These are phyloP conservation scores for Ursus arctos DNA, from an alignment of 2,113 vertebrate genomes.

Conservation along the genomic window DNA sequence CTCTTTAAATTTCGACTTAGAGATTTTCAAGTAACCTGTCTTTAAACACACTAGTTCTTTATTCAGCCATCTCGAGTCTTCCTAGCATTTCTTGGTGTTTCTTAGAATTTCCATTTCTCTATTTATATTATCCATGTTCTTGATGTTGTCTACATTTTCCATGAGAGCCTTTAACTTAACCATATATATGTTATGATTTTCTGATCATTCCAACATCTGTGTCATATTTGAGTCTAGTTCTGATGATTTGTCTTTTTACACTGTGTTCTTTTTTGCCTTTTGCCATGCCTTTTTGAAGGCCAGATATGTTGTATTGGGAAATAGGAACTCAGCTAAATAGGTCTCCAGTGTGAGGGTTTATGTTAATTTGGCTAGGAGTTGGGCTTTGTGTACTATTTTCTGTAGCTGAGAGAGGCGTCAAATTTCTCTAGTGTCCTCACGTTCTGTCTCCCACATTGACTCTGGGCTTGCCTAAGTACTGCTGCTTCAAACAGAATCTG, in stretches of 20 bases:
- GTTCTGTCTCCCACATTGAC: not conserved
- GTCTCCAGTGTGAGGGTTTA: not conserved
- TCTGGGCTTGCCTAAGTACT: not conserved
- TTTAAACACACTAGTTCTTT: not conserved
- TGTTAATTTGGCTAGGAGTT: not conserved
- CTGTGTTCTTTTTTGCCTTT: not conserved
- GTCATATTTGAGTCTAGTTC: not conserved
- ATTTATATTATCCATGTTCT: not conserved
- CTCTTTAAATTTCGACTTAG: not conserved
- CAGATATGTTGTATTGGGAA: not conserved
- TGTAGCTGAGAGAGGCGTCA: not conserved
- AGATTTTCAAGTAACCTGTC: not conserved
- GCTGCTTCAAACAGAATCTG: not conserved
- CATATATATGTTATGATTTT: conserved; percentile 17
- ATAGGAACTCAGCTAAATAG: not conserved
- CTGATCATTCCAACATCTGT: not conserved
- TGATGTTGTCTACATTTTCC: not conserved
- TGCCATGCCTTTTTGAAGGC: not conserved
- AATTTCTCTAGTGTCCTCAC: not conserved
- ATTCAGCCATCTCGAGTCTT: not conserved
- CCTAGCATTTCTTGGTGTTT: not conserved
- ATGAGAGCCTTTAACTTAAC: not conserved
- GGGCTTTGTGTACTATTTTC: not conserved
- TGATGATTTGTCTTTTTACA: not conserved
- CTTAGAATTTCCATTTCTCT: not conserved